Evolutionary conservation across 2,888 invertebrate species (phyloP).

Genomic region (Eurois occulta): DNA sequence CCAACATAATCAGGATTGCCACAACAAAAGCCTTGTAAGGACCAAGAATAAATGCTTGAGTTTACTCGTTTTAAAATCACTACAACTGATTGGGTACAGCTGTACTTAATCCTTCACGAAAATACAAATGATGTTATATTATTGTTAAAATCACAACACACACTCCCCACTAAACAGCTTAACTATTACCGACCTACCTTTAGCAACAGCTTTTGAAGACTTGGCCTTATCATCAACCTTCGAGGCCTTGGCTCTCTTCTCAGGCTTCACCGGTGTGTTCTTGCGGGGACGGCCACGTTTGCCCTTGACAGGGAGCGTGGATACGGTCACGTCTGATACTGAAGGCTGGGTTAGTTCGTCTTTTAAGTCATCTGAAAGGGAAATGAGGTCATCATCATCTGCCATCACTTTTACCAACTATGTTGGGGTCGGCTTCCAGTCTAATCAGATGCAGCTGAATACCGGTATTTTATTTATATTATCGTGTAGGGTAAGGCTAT

Average conservation of each 20-base stretch:
- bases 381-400: neutral
- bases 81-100: no score
- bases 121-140: neutral
- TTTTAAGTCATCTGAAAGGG: slow-evolving; percentile 70
- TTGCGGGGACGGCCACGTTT: slow-evolving; percentile 81
- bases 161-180: neutral
- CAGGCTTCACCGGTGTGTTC: slow-evolving; percentile 70
- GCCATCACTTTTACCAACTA: neutral
- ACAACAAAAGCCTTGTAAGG: no score
- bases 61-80: no score
- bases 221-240: slow-evolving; percentile 66
- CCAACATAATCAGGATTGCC: no score
- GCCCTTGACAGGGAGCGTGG: slow-evolving; percentile 73
- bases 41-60: no score
- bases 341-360: slow-evolving; percentile 68
- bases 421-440: neutral
- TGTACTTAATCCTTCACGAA: neutral
- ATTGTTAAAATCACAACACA: slow-evolving; percentile 23
- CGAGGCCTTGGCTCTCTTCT: slow-evolving; percentile 66
- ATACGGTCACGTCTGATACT: slow-evolving; percentile 70
- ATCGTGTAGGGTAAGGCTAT: no score
- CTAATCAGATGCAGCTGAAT: no score
- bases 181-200: slow-evolving; percentile 78
- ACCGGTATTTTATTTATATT: no score
- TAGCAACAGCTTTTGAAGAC: slow-evolving; percentile 69